Conservation (phyloP, 2,888 invertebrate species). For the Hypena proboscidalis region DNA sequence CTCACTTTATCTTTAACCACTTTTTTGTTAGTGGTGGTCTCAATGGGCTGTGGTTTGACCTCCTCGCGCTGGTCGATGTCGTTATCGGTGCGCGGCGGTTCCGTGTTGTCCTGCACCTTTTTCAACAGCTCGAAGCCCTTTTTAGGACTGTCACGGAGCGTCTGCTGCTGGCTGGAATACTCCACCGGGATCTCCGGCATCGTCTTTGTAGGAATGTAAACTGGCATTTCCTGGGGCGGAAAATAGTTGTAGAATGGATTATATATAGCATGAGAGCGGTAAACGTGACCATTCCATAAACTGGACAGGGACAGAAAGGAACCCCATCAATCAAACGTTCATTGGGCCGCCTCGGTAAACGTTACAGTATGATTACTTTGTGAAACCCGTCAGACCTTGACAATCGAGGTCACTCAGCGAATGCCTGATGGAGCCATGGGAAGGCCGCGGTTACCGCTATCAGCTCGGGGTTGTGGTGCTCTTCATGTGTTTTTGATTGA, state of each 20-base stretch:
- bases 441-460: too few relatives aligned
- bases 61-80: conserved; percentile 20
- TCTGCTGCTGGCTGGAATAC: conserved; percentile 63
- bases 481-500: conserved; percentile 7
- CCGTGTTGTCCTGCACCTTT: conserved; percentile 29
- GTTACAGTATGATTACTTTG: too few relatives aligned
- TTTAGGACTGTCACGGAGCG: conserved; percentile 71
- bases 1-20: conserved; percentile 19
- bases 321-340: too few relatives aligned
- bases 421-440: too few relatives aligned
- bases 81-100: conserved; percentile 17
- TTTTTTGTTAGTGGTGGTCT: conserved; percentile 26
- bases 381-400: too few relatives aligned
- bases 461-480: too few relatives aligned
- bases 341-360: too few relatives aligned
- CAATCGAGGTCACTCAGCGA: too few relatives aligned
- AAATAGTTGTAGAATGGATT: not conserved
- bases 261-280: too few relatives aligned
- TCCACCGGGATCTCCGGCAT: conserved; percentile 71
- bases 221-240: conserved; percentile 57
- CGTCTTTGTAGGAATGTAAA: conserved; percentile 64
- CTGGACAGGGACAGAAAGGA: too few relatives aligned
- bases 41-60: conserved; percentile 19
- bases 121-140: conserved; percentile 62
- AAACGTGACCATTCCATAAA: too few relatives aligned